A percentile compares a stretch with the other conserved stretches of the same genome.
phyloP scores from a whole-genome alignment of 2,888 invertebrate genomes.

The Drosophila putrida region DNA sequence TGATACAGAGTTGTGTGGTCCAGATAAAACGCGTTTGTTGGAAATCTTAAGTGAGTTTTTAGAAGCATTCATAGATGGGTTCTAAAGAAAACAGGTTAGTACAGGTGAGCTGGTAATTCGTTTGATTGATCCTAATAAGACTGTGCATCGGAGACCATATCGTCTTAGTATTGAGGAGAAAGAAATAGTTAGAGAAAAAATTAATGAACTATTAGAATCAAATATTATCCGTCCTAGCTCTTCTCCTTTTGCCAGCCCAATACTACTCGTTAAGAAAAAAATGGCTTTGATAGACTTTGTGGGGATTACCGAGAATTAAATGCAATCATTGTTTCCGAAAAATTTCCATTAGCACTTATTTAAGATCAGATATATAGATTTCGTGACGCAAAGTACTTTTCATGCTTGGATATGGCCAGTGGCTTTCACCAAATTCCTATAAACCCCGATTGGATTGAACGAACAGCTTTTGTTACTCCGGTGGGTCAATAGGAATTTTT shows the following conservation, averaged over 20 bases:
- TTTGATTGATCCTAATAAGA: too few species aligned
- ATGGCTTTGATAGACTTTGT: too few species aligned
- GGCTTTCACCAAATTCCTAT: conserved; percentile 17
- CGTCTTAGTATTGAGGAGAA: background rate
- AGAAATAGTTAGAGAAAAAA: background rate
- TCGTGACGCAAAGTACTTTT: background rate
- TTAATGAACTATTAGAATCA: background rate
- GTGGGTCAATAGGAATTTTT: too few species aligned
- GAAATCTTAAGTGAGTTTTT: too few species aligned
- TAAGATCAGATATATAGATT: background rate
- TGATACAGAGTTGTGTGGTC: too few species aligned
- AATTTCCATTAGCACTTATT: background rate
- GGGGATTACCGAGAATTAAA: background rate
- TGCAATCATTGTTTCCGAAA: background rate
- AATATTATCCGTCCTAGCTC: background rate
- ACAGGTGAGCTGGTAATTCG: too few species aligned
- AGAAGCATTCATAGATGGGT: too few species aligned
- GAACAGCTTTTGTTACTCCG: background rate
- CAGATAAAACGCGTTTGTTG: too few species aligned
- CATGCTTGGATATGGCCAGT: conserved; percentile 13
- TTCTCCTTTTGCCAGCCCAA: background rate
- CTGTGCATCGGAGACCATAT: too few species aligned
- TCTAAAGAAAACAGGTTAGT: too few species aligned
- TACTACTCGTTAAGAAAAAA: too few species aligned
- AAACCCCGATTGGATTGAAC: conserved; percentile 10